Conservation (phyloP, 1,140 invertebrate genomes). For the Himalopsyche phryganea region DNA sequence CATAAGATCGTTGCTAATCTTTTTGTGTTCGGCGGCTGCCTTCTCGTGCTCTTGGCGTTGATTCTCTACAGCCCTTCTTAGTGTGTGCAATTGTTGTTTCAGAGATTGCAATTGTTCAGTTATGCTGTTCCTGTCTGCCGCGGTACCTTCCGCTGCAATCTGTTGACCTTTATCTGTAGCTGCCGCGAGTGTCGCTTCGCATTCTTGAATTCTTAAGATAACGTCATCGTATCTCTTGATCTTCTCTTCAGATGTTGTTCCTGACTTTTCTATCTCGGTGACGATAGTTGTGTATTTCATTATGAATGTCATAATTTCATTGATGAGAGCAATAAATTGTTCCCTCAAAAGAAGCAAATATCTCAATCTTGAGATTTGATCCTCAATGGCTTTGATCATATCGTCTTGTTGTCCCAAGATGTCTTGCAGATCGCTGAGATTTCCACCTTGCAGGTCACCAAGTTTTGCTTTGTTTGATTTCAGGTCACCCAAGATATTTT, state of each 20-base stretch:
- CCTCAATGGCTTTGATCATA: constrained; percentile 75
- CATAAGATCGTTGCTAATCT: constrained; percentile 75
- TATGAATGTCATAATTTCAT: constrained; percentile 83
- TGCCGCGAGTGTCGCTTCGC: constrained; percentile 79
- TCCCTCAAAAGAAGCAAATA: constrained; percentile 77
- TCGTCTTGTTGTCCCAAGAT: constrained; percentile 81
- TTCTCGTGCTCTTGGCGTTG: constrained; percentile 82
- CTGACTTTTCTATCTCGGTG: constrained; percentile 76
- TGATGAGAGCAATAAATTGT: constrained; percentile 80
- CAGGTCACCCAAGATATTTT: constrained; percentile 73
- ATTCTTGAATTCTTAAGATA: constrained; percentile 80
- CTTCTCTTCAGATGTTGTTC: constrained; percentile 77
- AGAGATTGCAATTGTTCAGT: constrained; percentile 82
- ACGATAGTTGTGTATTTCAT: constrained; percentile 84
- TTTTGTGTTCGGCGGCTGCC: constrained; percentile 81
- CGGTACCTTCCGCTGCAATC: constrained; percentile 82
- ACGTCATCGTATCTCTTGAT: constrained; percentile 85
- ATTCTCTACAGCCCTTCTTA: constrained; percentile 78
- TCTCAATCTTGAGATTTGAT: constrained; percentile 74
- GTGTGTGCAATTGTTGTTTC: constrained; percentile 76
- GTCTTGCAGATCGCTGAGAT: constrained; percentile 71
- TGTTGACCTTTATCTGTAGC: constrained; percentile 89
- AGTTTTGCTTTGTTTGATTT: constrained; percentile 77
- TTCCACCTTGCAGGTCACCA: constrained; percentile 70
- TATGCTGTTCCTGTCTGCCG: constrained; percentile 80